These are phyloP conservation scores for Augochlora pura DNA, from an alignment of 1,140 invertebrate species.

Conservation along the genomic window DNA sequence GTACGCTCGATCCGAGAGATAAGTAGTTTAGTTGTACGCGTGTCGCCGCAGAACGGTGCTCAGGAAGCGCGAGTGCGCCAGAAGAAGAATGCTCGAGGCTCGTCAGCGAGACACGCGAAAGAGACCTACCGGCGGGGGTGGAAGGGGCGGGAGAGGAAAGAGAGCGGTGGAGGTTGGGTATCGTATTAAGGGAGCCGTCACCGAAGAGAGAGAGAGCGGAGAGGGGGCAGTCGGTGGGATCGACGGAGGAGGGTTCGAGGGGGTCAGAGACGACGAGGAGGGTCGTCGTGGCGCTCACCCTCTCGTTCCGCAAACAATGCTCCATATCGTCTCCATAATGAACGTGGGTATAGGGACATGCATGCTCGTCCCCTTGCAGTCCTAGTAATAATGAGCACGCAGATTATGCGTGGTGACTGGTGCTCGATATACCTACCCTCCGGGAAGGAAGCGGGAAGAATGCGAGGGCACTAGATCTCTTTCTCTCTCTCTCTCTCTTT, in stretches of 20 bases:
- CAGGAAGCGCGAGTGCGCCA: conserved; percentile 50
- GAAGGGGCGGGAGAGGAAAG: conserved; percentile 33
- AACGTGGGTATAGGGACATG: conserved; percentile 72
- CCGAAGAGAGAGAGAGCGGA: not conserved
- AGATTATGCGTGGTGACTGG: conserved; percentile 79
- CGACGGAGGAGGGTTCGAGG: not conserved
- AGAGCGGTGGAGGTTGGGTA: conserved; percentile 54
- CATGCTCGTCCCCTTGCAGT: conserved; percentile 71
- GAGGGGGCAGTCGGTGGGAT: not conserved
- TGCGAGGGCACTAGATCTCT: conserved; percentile 8
- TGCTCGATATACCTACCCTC: conserved; percentile 70
- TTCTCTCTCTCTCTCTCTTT: conserved; percentile 28
- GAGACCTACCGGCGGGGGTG: conserved; percentile 47
- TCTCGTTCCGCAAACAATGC: conserved; percentile 80
- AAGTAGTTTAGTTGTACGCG: conserved; percentile 70
- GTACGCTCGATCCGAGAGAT: conserved; percentile 55
- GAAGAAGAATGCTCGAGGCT: conserved; percentile 67
- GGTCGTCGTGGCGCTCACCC: conserved; percentile 72
- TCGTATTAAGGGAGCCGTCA: conserved; percentile 58
- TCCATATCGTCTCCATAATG: conserved; percentile 79
- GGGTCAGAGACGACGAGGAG: conserved; percentile 21
- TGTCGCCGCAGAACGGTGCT: conserved; percentile 57
- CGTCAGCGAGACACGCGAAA: conserved; percentile 58
- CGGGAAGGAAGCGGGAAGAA: conserved; percentile 63
- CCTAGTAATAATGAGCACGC: conserved; percentile 79